A percentile compares a stretch with the other conserved stretches of the same genome.
phyloP scores from a whole-genome alignment of 92 coral and sea anemone species.

The Pocillopora grandis region DNA sequence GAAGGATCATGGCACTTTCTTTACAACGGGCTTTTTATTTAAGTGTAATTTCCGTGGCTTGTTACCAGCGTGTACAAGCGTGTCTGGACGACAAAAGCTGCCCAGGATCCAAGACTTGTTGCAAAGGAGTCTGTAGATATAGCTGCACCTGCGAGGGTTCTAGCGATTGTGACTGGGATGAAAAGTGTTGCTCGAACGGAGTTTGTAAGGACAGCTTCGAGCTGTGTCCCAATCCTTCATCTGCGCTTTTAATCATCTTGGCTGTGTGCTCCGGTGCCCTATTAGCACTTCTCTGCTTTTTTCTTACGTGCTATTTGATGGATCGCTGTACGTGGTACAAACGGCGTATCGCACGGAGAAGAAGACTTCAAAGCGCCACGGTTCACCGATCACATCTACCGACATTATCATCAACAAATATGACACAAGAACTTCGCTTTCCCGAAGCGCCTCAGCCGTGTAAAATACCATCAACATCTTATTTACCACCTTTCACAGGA shows the following conservation, averaged over 20 bases:
- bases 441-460: conserved; percentile 21
- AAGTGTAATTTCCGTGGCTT: background rate
- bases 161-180: conserved; percentile 39
- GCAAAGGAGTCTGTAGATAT: conserved; percentile 40
- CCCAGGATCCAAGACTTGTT: conserved; percentile 29
- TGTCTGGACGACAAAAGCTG: conserved; percentile 21
- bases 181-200: conserved; percentile 35
- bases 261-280: conserved; percentile 23
- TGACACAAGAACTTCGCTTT: conserved; percentile 35
- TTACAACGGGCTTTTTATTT: background rate
- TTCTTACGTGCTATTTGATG: conserved; percentile 26
- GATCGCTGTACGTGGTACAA: conserved; percentile 38
- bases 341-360: conserved; percentile 41
- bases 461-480: conserved; percentile 3
- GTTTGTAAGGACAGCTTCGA: conserved; percentile 25
- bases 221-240: conserved; percentile 18
- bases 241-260: conserved; percentile 1
- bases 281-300: conserved; percentile 22
- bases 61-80: conserved; percentile 8
- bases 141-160: conserved; percentile 39
- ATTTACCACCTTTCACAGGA: conserved; percentile 27
- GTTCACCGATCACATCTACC: conserved; percentile 29
- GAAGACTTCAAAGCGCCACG: conserved; percentile 22
- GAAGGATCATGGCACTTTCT: conserved; percentile 11
- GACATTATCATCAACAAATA: conserved; percentile 28